phyloP scores from a whole-genome alignment of 2,888 invertebrate genomes.

The Bimastos eiseni region DNA sequence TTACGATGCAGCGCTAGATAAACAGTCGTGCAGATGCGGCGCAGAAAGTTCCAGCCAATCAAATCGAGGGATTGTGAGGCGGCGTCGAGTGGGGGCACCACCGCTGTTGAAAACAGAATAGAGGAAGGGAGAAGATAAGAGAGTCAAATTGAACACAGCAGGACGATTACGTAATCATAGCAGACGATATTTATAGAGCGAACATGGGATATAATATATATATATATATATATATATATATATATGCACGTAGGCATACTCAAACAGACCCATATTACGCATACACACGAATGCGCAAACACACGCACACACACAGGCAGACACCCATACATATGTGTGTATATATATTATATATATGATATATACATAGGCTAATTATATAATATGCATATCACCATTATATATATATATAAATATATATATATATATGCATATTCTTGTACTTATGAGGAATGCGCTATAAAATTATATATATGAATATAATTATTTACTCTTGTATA shows the following conservation, averaged over 20 bases:
- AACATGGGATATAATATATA: background rate
- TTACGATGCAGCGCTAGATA: background rate
- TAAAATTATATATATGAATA: too few relatives aligned
- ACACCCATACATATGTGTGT: background rate
- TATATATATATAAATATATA: background rate
- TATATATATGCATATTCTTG: too few relatives aligned
- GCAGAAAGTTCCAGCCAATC: background rate
- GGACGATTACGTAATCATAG: background rate
- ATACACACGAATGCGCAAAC: background rate
- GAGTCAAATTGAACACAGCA: background rate
- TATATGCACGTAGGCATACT: background rate
- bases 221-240: constrained; percentile 21
- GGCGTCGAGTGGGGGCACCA: too few relatives aligned
- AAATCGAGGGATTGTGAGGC: background rate
- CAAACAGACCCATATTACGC: too few relatives aligned
- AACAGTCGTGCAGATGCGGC: background rate
- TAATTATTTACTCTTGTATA: too few relatives aligned
- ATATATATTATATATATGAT: background rate
- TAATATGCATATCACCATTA: background rate
- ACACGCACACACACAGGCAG: background rate
- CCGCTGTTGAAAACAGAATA: too few relatives aligned
- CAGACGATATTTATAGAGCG: background rate
- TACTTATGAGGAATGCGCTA: too few relatives aligned
- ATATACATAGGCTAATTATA: background rate
- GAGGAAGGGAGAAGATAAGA: background rate